phyloP scores from a whole-genome alignment of 2,888 invertebrate species.

The Torymus texanus region DNA sequence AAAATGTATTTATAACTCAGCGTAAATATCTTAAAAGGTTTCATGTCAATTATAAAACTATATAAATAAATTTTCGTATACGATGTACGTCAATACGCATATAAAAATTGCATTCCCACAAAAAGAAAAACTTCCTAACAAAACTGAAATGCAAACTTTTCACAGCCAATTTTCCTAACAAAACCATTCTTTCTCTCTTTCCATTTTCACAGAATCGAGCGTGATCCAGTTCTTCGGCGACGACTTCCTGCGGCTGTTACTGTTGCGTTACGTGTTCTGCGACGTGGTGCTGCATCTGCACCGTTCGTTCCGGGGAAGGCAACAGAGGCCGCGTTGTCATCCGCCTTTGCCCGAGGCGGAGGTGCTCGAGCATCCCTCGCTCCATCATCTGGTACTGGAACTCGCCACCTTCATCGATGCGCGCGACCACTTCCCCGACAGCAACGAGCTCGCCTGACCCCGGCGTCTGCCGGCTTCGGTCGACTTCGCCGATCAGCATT shows the following conservation, averaged over 20 bases:
- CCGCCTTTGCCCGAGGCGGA: constrained; percentile 92
- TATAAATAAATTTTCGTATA: too few species aligned
- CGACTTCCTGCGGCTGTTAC: constrained; percentile 92
- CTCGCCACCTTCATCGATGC: constrained; percentile 90
- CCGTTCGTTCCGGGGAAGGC: constrained; percentile 88
- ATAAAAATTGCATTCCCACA: too few species aligned
- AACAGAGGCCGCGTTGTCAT: constrained; percentile 89
- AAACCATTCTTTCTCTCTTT: not conserved
- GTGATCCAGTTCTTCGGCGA: constrained; percentile 93
- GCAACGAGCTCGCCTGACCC: constrained; percentile 81
- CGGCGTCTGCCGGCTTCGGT: constrained; percentile 73
- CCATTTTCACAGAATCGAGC: constrained; percentile 70
- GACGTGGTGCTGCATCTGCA: constrained; percentile 92
- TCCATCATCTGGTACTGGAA: constrained; percentile 88
- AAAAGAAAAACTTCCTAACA: too few species aligned
- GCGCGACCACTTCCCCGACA: constrained; percentile 82
- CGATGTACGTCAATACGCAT: too few species aligned
- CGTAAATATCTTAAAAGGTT: too few species aligned
- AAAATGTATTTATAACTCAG: too few species aligned
- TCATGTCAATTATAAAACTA: too few species aligned
- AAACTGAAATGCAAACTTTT: too few species aligned
- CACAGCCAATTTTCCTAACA: not conserved
- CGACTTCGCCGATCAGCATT: constrained; percentile 57
- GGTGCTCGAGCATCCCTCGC: constrained; percentile 87
- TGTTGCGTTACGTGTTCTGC: constrained; percentile 95